Evolutionary conservation across 2,113 vertebrate genomes (phyloP).

Genomic region (Phyllostomus discolor): DNA sequence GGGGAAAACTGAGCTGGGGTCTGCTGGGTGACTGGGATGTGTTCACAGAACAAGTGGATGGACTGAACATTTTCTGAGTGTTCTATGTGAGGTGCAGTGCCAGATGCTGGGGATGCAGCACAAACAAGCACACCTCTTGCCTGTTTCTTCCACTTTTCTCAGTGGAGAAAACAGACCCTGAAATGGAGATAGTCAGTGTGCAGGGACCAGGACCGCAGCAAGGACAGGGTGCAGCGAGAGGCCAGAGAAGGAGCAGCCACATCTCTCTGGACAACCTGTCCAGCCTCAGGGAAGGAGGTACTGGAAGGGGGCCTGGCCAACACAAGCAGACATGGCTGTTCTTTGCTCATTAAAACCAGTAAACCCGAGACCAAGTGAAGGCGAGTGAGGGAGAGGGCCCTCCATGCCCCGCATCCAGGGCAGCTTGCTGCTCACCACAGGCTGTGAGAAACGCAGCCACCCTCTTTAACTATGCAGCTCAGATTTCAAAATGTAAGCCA

Average conservation of each 20-base stretch:
- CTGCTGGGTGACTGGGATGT: background rate
- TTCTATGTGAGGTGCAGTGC: background rate
- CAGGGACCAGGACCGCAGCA: no score
- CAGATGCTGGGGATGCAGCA: background rate
- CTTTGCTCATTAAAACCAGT: background rate
- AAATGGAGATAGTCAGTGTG: background rate
- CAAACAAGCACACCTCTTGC: background rate
- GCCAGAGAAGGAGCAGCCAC: background rate
- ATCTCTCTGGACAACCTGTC: background rate
- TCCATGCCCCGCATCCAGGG: rapidly evolving
- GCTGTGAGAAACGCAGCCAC: background rate
- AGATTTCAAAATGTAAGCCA: background rate
- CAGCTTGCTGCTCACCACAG: background rate
- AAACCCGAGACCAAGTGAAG: background rate
- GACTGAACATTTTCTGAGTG: background rate
- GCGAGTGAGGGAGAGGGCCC: background rate
- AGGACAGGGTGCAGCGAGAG: background rate
- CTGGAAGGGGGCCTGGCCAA: background rate
- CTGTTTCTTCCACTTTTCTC: no score
- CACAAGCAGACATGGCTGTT: background rate
- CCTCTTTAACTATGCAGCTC: background rate
- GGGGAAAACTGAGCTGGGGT: background rate
- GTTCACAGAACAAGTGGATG: background rate
- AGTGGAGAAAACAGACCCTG: background rate
- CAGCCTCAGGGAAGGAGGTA: background rate